Percentiles rank a stretch among this genome's conserved stretches.
Conservation (phyloP, 2,113 vertebrate genomes). For the Eubucco bourcierii region DNA sequence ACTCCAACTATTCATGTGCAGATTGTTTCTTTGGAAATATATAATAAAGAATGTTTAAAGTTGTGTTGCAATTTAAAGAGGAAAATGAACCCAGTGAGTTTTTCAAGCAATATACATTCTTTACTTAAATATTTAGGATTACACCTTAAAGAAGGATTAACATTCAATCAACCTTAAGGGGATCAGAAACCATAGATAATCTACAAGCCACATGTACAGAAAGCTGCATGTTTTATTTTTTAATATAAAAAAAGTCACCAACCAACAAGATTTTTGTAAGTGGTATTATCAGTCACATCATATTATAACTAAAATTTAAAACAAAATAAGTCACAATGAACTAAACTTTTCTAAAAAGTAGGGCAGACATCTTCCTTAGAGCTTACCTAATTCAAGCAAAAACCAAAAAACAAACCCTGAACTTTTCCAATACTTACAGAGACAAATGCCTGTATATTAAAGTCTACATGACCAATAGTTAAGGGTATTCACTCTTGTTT, state of each 20-base stretch:
- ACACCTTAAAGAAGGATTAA: conserved; percentile 51
- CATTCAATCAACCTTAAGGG: not conserved
- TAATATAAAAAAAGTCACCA: not conserved
- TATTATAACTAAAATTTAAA: not conserved
- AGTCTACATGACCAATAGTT: not conserved
- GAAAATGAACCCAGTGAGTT: not conserved
- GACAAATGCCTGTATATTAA: not conserved
- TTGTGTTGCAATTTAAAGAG: not conserved
- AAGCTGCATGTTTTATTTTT: not conserved
- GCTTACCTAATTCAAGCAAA: not conserved
- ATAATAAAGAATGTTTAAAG: not conserved
- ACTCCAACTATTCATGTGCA: not conserved
- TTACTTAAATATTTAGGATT: conserved; percentile 18
- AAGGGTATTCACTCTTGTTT: not conserved
- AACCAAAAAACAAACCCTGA: not conserved
- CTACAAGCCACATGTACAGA: not conserved
- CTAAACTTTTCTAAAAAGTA: not conserved
- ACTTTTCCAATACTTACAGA: not conserved
- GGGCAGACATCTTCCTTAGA: not conserved
- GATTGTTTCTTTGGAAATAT: conserved; percentile 7
- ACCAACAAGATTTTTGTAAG: not conserved
- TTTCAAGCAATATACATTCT: not conserved
- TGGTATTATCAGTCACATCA: not conserved
- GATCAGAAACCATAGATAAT: conserved; percentile 33
- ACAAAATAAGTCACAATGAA: not conserved